These are phyloP conservation scores for Pseudomugil gertrudae DNA, from an alignment of 2,797 vertebrate species.

Conservation along the genomic window DNA sequence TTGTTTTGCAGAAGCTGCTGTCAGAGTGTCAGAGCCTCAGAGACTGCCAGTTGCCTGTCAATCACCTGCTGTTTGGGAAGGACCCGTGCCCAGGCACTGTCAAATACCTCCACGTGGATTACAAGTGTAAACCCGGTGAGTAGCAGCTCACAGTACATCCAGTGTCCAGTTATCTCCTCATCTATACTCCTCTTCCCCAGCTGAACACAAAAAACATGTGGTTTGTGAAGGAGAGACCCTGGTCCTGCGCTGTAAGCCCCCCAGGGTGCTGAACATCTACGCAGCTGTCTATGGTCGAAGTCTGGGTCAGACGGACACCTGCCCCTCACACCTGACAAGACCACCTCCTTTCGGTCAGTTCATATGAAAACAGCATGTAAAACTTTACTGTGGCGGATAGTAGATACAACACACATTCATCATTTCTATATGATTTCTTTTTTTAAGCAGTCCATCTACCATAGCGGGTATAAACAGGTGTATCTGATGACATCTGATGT, in stretches of 20 bases:
- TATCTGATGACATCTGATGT: slow-evolving; percentile 17
- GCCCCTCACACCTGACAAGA: slow-evolving; percentile 74
- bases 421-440: not conserved
- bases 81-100: slow-evolving; percentile 92
- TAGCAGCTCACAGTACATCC: slow-evolving; percentile 44
- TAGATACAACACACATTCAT: not conserved
- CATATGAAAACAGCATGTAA: not conserved
- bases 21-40: slow-evolving; percentile 95
- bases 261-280: slow-evolving; percentile 93
- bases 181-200: slow-evolving; percentile 68
- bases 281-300: slow-evolving; percentile 89
- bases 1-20: slow-evolving; percentile 88
- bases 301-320: slow-evolving; percentile 79
- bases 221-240: slow-evolving; percentile 90
- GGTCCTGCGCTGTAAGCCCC: slow-evolving; percentile 90
- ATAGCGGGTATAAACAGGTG: slow-evolving; percentile 18
- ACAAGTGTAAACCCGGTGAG: slow-evolving; percentile 99
- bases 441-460: not conserved
- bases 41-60: slow-evolving; percentile 91
- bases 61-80: slow-evolving; percentile 92
- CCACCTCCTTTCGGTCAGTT: slow-evolving; percentile 87
- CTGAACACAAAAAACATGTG: slow-evolving; percentile 91
- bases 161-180: slow-evolving; percentile 2
- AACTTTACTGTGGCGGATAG: not conserved
- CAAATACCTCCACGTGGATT: slow-evolving; percentile 95